Evolutionary conservation across 2,888 invertebrate genomes (phyloP).

Genomic region (Achlya flavicornis): DNA sequence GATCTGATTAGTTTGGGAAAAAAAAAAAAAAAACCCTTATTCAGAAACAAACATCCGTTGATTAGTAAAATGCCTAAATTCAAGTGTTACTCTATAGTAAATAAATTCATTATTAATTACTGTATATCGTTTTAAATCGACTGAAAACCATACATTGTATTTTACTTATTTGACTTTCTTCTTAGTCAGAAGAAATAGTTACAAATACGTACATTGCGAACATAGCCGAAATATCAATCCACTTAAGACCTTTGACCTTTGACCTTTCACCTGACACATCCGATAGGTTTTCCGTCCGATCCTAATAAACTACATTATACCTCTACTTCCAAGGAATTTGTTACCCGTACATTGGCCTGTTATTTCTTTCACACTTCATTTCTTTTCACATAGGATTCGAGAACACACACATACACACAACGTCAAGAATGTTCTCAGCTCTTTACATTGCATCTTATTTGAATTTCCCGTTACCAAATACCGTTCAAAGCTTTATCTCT

Average conservation of each 20-base stretch:
- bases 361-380: slow-evolving; percentile 1
- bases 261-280: slow-evolving; percentile 1
- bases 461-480: slow-evolving; percentile 10
- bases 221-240: neutral
- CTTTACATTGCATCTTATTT: slow-evolving; percentile 10
- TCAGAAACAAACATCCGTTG: too few species aligned
- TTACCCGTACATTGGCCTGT: neutral
- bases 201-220: neutral
- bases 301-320: slow-evolving; percentile 7
- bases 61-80: too few species aligned
- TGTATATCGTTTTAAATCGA: too few species aligned
- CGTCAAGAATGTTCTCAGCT: neutral
- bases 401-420: too few species aligned
- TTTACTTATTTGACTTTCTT: too few species aligned
- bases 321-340: neutral
- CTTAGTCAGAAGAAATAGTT: too few species aligned
- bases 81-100: too few species aligned
- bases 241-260: neutral
- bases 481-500: slow-evolving; percentile 12
- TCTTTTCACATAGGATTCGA: neutral
- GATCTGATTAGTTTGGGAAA: too few species aligned
- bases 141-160: too few species aligned
- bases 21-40: too few species aligned
- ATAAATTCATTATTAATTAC: too few species aligned
- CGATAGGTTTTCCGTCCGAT: neutral